Percentiles rank a stretch among this genome's conserved stretches.
phyloP scores from a whole-genome alignment of 2,797 vertebrate species.

The Chaenodraco wilsoni region DNA sequence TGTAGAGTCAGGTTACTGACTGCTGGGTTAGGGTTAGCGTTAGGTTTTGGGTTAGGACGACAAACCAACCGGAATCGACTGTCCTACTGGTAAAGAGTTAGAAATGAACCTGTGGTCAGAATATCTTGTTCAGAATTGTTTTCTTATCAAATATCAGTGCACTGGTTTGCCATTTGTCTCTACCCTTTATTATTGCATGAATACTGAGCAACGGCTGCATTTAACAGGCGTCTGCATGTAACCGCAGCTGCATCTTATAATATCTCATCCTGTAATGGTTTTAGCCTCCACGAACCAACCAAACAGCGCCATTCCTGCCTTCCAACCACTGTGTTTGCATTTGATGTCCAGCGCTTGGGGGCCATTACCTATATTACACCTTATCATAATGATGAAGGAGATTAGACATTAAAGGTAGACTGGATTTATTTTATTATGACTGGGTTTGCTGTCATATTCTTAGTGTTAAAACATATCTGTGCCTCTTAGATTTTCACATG shows the following conservation, averaged over 20 bases:
- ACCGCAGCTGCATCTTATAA: slow-evolving; percentile 10
- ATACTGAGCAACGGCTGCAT: too few relatives aligned
- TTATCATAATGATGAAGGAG: slow-evolving; percentile 67
- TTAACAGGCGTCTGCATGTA: background rate
- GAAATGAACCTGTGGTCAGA: background rate
- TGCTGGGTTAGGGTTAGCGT: background rate
- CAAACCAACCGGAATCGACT: background rate
- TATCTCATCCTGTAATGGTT: slow-evolving; percentile 42
- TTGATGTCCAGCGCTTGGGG: slow-evolving; percentile 59
- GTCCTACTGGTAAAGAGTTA: too few relatives aligned
- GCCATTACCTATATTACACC: slow-evolving; percentile 68
- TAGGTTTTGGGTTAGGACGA: too few relatives aligned
- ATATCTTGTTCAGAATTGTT: background rate
- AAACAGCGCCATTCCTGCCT: background rate
- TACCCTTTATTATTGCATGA: too few relatives aligned
- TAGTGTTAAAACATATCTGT: slow-evolving; percentile 31
- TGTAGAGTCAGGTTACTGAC: background rate
- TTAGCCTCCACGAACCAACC: slow-evolving; percentile 2
- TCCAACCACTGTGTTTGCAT: slow-evolving; percentile 55
- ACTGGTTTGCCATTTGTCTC: too few relatives aligned
- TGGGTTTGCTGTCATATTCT: slow-evolving; percentile 8
- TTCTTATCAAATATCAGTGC: background rate
- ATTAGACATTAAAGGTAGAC: slow-evolving; percentile 69
- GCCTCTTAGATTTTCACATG: slow-evolving; percentile 7
- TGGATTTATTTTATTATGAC: slow-evolving; percentile 30